Base-by-base conservation (phyloP, 2,797 vertebrate genomes). In the Hozukius guyotensis region DNA sequence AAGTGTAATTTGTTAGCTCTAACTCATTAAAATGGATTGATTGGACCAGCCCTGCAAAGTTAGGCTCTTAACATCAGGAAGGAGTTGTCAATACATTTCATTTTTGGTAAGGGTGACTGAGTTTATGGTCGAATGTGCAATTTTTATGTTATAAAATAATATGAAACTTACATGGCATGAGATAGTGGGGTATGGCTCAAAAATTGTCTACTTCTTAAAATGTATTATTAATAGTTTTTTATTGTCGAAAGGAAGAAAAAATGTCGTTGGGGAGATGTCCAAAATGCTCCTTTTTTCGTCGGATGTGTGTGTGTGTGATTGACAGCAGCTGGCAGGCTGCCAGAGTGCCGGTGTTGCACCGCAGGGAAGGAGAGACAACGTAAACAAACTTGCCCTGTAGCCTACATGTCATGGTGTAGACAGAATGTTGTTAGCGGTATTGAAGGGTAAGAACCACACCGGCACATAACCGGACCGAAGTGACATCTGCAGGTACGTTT, bases 41-140 rank as follows among this genome's bases (percentile, higher is more conserved):
- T 53, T 65, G 25, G n/a, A 53, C 55, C 49, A 69, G 32, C 20
- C 11, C 5, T 76, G 56, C 56, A 85, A 65, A 75, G 38, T 18
- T 3, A 22, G 3, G 29, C 60, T 2, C 3, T 36, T 69, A 16
- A 31, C 25, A 57, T 70, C 14, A 66, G 13, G 5, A 4, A 53
- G 29, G 9, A 20, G 13, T 16, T 70, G 6, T 60, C 55, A 52
- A 31, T 49, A 55, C 8, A 67, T 80, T 77, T 62, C 24, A 74
- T 80, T 61, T 67, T 77, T 36, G 11, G 60, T 60, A 20, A 10
- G 4, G 25, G 6, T 13, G 18, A 52, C 10, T 24, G 8, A 34
- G 20, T 61, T 80, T 66, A 38, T 71, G 49, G 74, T 72, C n/a
- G 63, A 73, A 60, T 46, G 22, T 52, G 9, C 25, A 52, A 6